phyloP scores from a whole-genome alignment of 2,888 invertebrate species.

The Kryphioiulus occultus region DNA sequence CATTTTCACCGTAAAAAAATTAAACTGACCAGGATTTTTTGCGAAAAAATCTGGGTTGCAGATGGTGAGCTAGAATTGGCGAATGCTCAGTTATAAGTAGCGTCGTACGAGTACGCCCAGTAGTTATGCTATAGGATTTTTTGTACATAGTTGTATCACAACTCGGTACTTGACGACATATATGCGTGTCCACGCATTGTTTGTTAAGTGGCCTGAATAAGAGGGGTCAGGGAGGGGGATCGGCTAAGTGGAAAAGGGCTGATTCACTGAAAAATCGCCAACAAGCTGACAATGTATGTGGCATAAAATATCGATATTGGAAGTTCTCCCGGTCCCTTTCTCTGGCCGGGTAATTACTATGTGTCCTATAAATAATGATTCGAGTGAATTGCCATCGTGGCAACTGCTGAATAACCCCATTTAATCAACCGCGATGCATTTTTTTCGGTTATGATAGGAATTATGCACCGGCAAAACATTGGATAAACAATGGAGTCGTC shows the following conservation, averaged over 20 bases:
- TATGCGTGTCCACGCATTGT: neutral
- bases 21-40: neutral
- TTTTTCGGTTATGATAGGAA: neutral
- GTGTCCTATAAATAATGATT: slow-evolving; percentile 5
- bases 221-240: neutral
- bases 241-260: neutral
- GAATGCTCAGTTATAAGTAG: neutral
- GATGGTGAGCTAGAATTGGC: neutral
- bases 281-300: neutral
- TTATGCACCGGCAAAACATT: neutral
- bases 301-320: neutral
- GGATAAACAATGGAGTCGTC: neutral
- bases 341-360: neutral
- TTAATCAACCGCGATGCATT: neutral
- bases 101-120: neutral
- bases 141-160: neutral
- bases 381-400: neutral
- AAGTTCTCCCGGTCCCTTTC: neutral
- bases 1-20: too few relatives aligned
- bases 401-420: slow-evolving; percentile 5
- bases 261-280: neutral
- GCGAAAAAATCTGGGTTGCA: neutral
- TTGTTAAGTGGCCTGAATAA: neutral
- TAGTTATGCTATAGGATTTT: neutral
- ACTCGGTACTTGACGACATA: neutral